Evolutionary conservation across 1,140 invertebrate species (phyloP).

Genomic region (Papilio polytes): DNA sequence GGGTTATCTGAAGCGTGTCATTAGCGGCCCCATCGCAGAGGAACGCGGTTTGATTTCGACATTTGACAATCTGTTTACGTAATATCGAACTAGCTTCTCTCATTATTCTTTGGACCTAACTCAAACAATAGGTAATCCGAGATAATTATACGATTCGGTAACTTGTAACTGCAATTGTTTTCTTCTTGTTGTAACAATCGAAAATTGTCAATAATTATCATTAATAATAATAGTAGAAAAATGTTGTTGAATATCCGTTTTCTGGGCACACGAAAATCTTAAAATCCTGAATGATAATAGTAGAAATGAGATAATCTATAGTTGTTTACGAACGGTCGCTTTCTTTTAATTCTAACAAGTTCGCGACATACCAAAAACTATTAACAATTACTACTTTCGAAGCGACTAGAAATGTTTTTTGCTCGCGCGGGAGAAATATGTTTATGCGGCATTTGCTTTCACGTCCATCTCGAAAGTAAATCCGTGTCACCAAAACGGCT

Average conservation of each 20-base stretch:
- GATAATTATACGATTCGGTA: slow-evolving; percentile 20
- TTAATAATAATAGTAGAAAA: not conserved
- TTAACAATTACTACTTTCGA: slow-evolving; percentile 33
- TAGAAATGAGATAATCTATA: not conserved
- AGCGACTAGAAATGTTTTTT: slow-evolving; percentile 32
- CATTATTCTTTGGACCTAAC: slow-evolving; percentile 6
- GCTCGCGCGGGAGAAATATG: slow-evolving; percentile 30
- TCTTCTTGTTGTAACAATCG: not conserved
- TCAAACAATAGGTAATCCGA: slow-evolving; percentile 13
- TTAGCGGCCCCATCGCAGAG: slow-evolving; percentile 27
- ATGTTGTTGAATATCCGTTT: not conserved
- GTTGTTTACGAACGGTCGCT: not conserved
- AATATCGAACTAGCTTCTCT: slow-evolving; percentile 17
- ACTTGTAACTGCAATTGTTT: not conserved
- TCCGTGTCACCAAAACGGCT: slow-evolving; percentile 60
- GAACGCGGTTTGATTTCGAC: slow-evolving; percentile 37
- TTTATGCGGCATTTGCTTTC: slow-evolving; percentile 37
- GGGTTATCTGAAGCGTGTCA: slow-evolving; percentile 42
- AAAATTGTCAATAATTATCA: not conserved
- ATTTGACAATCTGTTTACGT: slow-evolving; percentile 38
- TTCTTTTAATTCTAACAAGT: slow-evolving; percentile 1
- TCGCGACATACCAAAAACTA: slow-evolving; percentile 26
- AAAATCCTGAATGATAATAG: not conserved
- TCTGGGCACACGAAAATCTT: not conserved
- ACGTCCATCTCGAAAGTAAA: slow-evolving; percentile 48